Evolutionary conservation across 1,140 invertebrate genomes (phyloP).

Genomic region (Zophobas atratus): DNA sequence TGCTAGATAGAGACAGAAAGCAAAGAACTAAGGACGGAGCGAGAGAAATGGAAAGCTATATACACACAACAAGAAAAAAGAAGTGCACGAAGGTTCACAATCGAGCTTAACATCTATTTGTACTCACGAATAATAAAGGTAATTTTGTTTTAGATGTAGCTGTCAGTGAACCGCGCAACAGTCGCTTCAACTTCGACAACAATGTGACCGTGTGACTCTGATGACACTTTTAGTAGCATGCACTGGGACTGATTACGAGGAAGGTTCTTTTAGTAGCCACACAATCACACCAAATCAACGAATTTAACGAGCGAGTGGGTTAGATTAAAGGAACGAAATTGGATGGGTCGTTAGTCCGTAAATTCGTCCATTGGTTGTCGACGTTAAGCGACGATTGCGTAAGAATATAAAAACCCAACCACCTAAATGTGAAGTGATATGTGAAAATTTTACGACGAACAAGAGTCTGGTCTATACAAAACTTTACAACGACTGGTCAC

Average conservation of each 20-base stretch:
- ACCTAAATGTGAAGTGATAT: slow-evolving; percentile 42
- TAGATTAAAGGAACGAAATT: slow-evolving; percentile 7
- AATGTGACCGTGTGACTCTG: background rate
- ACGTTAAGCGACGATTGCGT: background rate
- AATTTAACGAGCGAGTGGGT: slow-evolving; percentile 1
- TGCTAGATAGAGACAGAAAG: slow-evolving; percentile 47
- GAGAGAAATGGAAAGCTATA: background rate
- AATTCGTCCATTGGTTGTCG: slow-evolving; percentile 12
- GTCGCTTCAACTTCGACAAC: background rate
- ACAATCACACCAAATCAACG: background rate
- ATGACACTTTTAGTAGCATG: background rate
- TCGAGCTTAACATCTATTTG: slow-evolving; percentile 17
- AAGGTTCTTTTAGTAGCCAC: background rate
- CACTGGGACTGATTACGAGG: background rate
- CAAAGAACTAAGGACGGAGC: slow-evolving; percentile 12
- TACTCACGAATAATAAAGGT: background rate
- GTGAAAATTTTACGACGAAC: slow-evolving; percentile 29
- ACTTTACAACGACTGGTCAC: slow-evolving; percentile 25
- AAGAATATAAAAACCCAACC: slow-evolving; percentile 51
- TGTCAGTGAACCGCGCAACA: background rate
- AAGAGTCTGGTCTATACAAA: background rate
- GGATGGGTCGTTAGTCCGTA: slow-evolving; percentile 37
- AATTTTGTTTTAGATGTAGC: slow-evolving; percentile 5
- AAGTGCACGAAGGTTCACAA: slow-evolving; percentile 9
- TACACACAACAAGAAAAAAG: background rate